phyloP scores from a whole-genome alignment of 2,797 vertebrate species.

The Orestias chungarensis region DNA sequence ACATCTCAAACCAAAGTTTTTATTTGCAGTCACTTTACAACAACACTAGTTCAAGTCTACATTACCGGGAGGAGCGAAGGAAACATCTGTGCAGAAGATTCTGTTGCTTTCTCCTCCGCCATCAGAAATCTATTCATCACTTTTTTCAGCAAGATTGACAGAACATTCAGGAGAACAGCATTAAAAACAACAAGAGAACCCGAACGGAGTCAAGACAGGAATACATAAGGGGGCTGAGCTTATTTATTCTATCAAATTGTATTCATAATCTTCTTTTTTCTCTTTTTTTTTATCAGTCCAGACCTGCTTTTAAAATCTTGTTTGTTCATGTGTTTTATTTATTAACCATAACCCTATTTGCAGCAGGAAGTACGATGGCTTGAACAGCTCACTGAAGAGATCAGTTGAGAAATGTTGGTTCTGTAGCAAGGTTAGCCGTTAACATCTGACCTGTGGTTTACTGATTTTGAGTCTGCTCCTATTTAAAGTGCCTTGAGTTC shows the following conservation, averaged over 20 bases:
- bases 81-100: constrained; percentile 58
- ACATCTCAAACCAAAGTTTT: constrained; percentile 78
- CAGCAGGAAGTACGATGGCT: constrained; percentile 25
- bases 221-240: constrained; percentile 47
- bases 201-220: constrained; percentile 55
- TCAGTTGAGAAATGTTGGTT: background rate
- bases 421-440: background rate
- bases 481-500: too few relatives aligned
- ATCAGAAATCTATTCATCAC: constrained; percentile 65
- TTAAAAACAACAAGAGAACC: constrained; percentile 74
- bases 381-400: constrained; percentile 1
- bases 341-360: too few relatives aligned
- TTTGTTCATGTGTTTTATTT: constrained; percentile 4
- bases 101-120: constrained; percentile 50
- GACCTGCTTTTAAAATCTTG: background rate
- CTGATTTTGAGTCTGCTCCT: background rate
- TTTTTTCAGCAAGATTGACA: constrained; percentile 66
- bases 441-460: background rate
- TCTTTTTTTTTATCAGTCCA: constrained; percentile 25
- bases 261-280: constrained; percentile 20
- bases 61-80: constrained; percentile 58
- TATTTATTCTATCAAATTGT: constrained; percentile 35
- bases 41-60: constrained; percentile 81
- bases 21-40: constrained; percentile 80
- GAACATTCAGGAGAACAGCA: constrained; percentile 55